A percentile compares a stretch with the other conserved stretches of the same genome.
phyloP scores from a whole-genome alignment of 2,888 invertebrate species.

The Heliconius erato region DNA sequence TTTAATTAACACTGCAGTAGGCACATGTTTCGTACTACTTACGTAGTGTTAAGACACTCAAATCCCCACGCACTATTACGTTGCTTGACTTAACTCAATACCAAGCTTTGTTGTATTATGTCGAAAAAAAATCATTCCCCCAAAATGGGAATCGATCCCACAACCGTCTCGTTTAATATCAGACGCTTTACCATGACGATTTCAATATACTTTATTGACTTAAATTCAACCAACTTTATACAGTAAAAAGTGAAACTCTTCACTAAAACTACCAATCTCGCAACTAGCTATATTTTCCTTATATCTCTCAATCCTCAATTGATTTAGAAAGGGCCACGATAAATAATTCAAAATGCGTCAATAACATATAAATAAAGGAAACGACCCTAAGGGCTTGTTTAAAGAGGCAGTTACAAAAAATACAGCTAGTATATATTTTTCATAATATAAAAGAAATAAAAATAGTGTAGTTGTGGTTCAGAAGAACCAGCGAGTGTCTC shows the following conservation, averaged over 20 bases:
- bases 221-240: background rate
- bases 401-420: conserved; percentile 3
- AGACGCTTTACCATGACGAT: background rate
- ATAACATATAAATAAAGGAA: conserved; percentile 38
- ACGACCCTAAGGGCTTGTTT: conserved; percentile 27
- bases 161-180: background rate
- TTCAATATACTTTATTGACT: background rate
- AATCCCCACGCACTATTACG: background rate
- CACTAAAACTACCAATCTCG: background rate
- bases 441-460: background rate
- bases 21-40: too few species aligned
- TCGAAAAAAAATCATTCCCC: background rate
- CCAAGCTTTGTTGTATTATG: background rate
- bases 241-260: background rate
- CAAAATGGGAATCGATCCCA: background rate
- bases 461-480: too few species aligned
- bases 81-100: background rate
- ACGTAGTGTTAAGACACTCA: too few species aligned
- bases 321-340: conserved; percentile 34
- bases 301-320: conserved; percentile 30
- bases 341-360: conserved; percentile 42
- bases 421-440: background rate
- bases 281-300: background rate
- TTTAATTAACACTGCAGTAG: too few species aligned
- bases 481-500: too few species aligned